Percentiles rank a stretch among this genome's conserved stretches.
These are phyloP conservation scores for Cardiocondyla obscurior DNA, from an alignment of 1,140 invertebrate species.

Conservation along the genomic window DNA sequence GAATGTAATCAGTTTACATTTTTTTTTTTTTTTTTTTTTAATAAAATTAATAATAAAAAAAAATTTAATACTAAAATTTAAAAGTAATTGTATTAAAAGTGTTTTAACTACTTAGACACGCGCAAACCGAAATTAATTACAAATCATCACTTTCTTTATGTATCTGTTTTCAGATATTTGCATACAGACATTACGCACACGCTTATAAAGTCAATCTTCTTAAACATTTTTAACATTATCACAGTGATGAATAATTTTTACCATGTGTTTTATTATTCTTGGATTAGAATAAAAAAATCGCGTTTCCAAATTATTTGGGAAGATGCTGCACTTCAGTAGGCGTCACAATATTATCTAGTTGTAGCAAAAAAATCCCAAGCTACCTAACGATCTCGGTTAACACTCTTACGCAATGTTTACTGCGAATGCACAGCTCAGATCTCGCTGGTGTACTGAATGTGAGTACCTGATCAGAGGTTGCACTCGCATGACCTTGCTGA, in stretches of 20 bases:
- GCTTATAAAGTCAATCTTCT: background rate
- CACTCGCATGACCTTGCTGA: conserved; percentile 82
- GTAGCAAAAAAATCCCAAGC: background rate
- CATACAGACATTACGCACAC: background rate
- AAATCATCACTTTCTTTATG: background rate
- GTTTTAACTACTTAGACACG: background rate
- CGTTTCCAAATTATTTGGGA: background rate
- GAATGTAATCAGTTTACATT: background rate
- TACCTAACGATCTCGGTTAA: conserved; percentile 9
- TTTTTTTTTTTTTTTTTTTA: background rate
- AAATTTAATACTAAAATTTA: background rate
- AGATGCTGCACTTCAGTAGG: background rate
- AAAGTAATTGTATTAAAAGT: background rate
- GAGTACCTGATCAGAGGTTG: conserved; percentile 71
- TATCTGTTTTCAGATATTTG: background rate
- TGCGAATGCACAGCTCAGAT: conserved; percentile 22
- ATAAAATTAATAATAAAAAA: background rate
- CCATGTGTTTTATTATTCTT: conserved; percentile 22
- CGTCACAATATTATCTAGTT: background rate
- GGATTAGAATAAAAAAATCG: background rate
- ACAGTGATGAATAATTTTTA: background rate
- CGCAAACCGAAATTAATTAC: conserved; percentile 2
- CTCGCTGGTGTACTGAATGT: conserved; percentile 49
- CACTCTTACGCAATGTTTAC: conserved; percentile 62
- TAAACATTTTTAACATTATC: conserved; percentile 9